Base-by-base conservation (phyloP, 2,113 vertebrate species). In the Engraulis encrasicolus region DNA sequence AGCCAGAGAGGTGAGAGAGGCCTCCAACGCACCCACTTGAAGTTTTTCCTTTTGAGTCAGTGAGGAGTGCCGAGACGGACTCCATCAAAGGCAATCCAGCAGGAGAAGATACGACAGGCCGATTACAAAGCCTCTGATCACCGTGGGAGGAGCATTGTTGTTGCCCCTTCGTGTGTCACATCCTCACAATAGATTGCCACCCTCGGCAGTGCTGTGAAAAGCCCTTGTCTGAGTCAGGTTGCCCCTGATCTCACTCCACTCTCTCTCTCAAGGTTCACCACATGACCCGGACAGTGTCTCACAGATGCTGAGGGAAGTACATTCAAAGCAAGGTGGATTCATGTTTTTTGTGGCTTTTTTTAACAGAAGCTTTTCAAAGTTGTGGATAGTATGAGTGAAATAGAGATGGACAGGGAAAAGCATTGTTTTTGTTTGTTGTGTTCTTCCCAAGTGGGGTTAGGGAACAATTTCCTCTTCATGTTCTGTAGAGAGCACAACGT, bases 81-180 rank as follows among this genome's bases (percentile, higher is more conserved):
- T 74, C 66, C 12, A 36, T 74, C 66, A 74, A 74, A 74, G 27
- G 66, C 66, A 36, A 23, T 74, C 31, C 27, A 34, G 31, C 27
- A 15, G 66, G 66, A 34, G 66, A 14, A 74, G 27, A 74, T 74
- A 74, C 66, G 27, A 74, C 11, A 15, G 66, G 27, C 27, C 12
- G 66, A 74, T 74, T 34, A 74, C 66, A 18, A 74, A 74, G 66
- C 12, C 66, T 74, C 27, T 74, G 66, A 74, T 74, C 66, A 74
- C 27, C 66, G 66, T 74, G 66, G 66, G 66, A 5, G 66, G 66
- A 74, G 23, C 5, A 74, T 74, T 74, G 66, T 15, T 34, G 31
- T n/a, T n/a, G n/a, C n/a, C 66, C 27, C 66, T 34, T 31, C 0
- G 27, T 74, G 15, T 34, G 31, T 31, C 66, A 34, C n/a, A 31